These are phyloP conservation scores for Nemotelus nigrinus DNA, from an alignment of 2,888 invertebrate genomes.

Conservation along the genomic window DNA sequence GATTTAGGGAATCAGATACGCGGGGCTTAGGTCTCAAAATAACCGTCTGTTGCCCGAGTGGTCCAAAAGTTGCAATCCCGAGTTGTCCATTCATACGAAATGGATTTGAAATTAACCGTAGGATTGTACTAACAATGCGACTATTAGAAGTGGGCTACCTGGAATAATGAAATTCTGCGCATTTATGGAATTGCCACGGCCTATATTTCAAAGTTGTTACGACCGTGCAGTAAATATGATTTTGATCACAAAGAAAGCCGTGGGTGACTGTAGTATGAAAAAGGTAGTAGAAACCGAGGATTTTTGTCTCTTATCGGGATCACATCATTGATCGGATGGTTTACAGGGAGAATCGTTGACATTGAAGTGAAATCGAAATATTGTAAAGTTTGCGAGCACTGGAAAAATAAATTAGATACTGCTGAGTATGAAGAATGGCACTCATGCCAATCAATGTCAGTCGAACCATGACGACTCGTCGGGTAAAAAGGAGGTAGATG, in stretches of 20 bases:
- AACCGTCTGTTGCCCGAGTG: not conserved
- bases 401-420: not conserved
- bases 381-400: too few relatives aligned
- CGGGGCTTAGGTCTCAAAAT: constrained; percentile 17
- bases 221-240: not conserved
- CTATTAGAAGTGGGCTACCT: not conserved
- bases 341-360: constrained; percentile 15
- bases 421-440: constrained; percentile 15
- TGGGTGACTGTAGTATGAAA: too few relatives aligned
- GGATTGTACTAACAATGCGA: constrained; percentile 15
- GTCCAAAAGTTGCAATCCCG: constrained; percentile 2
- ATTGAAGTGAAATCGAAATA: constrained; percentile 18
- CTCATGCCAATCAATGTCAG: not conserved
- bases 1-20: constrained; percentile 5
- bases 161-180: constrained; percentile 11
- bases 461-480: constrained; percentile 2
- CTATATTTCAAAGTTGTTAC: constrained; percentile 19
- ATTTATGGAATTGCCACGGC: too few relatives aligned
- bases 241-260: not conserved
- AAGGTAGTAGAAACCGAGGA: not conserved
- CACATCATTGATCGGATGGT: constrained; percentile 20
- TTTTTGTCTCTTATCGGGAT: constrained; percentile 10
- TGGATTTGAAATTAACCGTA: constrained; percentile 18
- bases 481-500: constrained; percentile 17
- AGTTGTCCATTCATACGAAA: constrained; percentile 12